These are phyloP conservation scores for Andrena bicolor DNA, from an alignment of 2,888 invertebrate species.

Conservation along the genomic window DNA sequence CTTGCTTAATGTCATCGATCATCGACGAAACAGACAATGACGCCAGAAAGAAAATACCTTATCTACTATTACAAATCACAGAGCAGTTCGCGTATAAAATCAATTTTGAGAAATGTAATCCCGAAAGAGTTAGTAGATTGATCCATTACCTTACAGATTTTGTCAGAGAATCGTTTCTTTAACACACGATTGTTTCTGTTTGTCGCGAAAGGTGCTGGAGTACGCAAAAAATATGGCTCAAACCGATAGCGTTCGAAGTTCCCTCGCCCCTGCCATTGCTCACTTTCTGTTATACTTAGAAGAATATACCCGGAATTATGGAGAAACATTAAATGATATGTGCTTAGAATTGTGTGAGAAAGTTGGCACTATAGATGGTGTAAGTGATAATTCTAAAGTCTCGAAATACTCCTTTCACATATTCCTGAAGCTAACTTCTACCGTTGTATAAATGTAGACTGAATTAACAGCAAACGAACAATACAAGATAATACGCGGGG, in stretches of 20 bases:
- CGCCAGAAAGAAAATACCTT: slow-evolving; percentile 71
- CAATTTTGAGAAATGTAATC: slow-evolving; percentile 61
- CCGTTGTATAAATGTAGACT: slow-evolving; percentile 50
- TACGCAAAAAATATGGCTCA: slow-evolving; percentile 73
- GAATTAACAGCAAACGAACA: slow-evolving; percentile 51
- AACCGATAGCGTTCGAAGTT: slow-evolving; percentile 62
- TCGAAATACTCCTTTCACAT: not conserved
- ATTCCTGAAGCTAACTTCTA: not conserved
- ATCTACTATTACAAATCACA: slow-evolving; percentile 77
- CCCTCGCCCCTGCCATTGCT: slow-evolving; percentile 71
- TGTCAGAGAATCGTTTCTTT: not conserved
- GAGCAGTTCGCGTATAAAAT: slow-evolving; percentile 76
- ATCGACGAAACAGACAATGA: slow-evolving; percentile 73
- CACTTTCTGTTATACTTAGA: slow-evolving; percentile 79
- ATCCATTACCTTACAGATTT: not conserved
- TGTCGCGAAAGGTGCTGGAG: slow-evolving; percentile 68
- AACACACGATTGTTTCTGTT: not conserved
- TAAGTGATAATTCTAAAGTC: slow-evolving; percentile 66
- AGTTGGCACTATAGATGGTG: slow-evolving; percentile 85
- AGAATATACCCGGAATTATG: slow-evolving; percentile 73
- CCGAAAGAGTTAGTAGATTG: slow-evolving; percentile 32
- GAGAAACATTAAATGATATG: slow-evolving; percentile 82
- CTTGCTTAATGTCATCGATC: slow-evolving; percentile 66
- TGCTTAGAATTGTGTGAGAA: slow-evolving; percentile 84
- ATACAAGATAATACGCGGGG: slow-evolving; percentile 82